Evolutionary conservation across 1,140 invertebrate genomes (phyloP).

Genomic region (Apolygus lucorum): DNA sequence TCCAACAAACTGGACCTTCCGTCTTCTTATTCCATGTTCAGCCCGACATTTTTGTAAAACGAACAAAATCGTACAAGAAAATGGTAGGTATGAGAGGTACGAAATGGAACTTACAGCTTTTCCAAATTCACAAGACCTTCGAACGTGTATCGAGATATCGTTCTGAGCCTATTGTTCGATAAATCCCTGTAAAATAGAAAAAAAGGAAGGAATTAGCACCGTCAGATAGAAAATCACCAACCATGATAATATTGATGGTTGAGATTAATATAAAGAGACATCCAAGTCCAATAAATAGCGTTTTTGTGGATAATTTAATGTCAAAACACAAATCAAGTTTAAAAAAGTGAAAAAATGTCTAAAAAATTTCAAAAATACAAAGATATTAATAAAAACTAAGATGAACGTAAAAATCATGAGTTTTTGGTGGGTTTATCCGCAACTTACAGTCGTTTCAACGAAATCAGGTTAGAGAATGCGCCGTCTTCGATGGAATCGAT

Average conservation of each 20-base stretch:
- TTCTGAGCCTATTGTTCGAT: slow-evolving; percentile 32
- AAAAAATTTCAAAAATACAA: too few relatives aligned
- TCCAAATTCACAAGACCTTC: slow-evolving; percentile 44
- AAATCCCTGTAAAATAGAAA: slow-evolving; percentile 30
- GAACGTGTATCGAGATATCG: slow-evolving; percentile 28
- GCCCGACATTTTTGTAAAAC: slow-evolving; percentile 47
- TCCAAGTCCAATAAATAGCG: not conserved
- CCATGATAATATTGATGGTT: not conserved
- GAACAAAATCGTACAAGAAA: slow-evolving; percentile 55
- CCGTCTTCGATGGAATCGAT: slow-evolving; percentile 32
- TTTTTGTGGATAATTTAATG: not conserved
- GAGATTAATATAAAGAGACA: slow-evolving; percentile 9
- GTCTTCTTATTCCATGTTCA: slow-evolving; percentile 40
- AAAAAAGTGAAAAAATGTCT: not conserved
- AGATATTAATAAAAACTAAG: not conserved
- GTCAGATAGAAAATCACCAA: too few relatives aligned
- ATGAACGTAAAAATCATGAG: not conserved
- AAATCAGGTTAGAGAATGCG: slow-evolving; percentile 28
- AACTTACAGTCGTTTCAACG: slow-evolving; percentile 33
- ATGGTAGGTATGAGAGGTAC: too few relatives aligned
- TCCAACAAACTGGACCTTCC: slow-evolving; percentile 16
- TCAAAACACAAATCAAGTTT: not conserved
- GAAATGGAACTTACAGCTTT: slow-evolving; percentile 48
- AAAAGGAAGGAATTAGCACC: not conserved
- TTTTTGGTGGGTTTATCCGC: not conserved